Evolutionary conservation across 2,797 vertebrate species (phyloP).

Genomic region (Cossypha caffra): DNA sequence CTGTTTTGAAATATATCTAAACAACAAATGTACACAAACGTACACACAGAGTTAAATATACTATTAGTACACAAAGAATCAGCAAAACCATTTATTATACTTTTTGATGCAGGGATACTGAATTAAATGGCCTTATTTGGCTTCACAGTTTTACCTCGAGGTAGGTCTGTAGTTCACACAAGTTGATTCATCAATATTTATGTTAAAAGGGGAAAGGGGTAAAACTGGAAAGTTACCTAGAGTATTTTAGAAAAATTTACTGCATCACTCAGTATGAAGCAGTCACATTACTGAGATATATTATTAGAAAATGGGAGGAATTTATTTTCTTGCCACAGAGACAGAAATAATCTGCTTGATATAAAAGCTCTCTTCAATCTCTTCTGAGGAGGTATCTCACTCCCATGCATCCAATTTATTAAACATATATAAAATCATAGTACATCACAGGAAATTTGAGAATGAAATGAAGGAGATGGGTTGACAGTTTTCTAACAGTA

Average conservation of each 20-base stretch:
- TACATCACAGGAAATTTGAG: neutral
- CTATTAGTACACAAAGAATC: neutral
- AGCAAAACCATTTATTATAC: neutral
- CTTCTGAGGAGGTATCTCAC: neutral
- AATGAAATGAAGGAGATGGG: neutral
- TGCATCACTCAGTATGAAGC: conserved; percentile 33
- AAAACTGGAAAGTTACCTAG: conserved; percentile 59
- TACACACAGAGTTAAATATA: neutral
- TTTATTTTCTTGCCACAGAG: conserved; percentile 32
- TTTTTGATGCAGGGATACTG: neutral
- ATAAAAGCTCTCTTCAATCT: neutral
- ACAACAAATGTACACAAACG: neutral
- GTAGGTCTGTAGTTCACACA: conserved; percentile 19
- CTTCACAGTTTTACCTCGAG: neutral
- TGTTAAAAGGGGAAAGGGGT: conserved; percentile 17
- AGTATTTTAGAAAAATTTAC: conserved; percentile 50
- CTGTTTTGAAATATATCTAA: neutral
- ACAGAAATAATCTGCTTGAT: neutral
- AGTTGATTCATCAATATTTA: conserved; percentile 54
- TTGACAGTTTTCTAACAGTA: conserved; percentile 16
- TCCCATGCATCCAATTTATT: neutral
- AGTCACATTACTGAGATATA: conserved; percentile 23
- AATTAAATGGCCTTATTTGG: neutral
- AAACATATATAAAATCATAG: neutral
- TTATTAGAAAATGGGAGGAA: conserved; percentile 41